These are phyloP conservation scores for Hylaeus volcanicus DNA, from an alignment of 1,140 invertebrate genomes.

Conservation along the genomic window DNA sequence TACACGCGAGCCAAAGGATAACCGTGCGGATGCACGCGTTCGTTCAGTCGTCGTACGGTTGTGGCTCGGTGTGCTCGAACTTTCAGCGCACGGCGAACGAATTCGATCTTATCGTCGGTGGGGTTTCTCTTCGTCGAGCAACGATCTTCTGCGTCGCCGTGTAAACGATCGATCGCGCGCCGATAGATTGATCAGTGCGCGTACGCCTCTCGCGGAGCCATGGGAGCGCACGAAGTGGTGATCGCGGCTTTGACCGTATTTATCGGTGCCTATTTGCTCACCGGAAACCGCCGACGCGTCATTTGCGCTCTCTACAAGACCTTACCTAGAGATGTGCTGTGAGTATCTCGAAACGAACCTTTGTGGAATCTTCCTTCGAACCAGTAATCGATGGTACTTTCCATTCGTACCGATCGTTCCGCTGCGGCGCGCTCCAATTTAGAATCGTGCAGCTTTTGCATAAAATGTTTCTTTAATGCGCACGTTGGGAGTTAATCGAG, in stretches of 20 bases:
- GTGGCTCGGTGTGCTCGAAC: background rate
- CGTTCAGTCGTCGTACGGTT: constrained; percentile 20
- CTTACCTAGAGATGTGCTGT: constrained; percentile 77
- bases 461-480: no score
- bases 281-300: constrained; percentile 70
- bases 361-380: background rate
- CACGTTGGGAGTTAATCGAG: no score
- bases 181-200: background rate
- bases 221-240: constrained; percentile 64
- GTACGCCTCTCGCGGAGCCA: background rate
- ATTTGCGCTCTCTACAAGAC: constrained; percentile 75
- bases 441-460: no score
- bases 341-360: constrained; percentile 61
- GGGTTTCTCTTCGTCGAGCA: background rate
- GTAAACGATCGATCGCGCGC: background rate
- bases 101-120: no score
- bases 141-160: background rate
- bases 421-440: no score
- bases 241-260: constrained; percentile 64
- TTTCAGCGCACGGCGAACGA: no score
- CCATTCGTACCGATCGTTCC: no score
- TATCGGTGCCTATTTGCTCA: constrained; percentile 70
- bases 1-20: constrained; percentile 1
- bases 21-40: background rate
- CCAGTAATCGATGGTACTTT: no score